These are phyloP conservation scores for Cordilura impudica DNA, from an alignment of 2,888 invertebrate species.

Conservation along the genomic window DNA sequence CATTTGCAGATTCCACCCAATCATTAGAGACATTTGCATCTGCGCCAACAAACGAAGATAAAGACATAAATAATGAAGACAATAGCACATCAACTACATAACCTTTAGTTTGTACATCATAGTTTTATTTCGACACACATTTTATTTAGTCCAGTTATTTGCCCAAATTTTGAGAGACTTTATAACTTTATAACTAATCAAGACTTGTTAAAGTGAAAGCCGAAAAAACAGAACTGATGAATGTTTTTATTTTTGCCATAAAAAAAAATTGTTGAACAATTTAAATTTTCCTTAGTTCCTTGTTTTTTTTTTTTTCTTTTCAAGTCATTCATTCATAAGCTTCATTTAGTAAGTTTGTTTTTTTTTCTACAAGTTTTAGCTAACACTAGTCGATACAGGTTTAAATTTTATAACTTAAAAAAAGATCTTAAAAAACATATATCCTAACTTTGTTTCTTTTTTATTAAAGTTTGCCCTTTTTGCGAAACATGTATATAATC, in stretches of 20 bases:
- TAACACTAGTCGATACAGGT: conserved; percentile 25
- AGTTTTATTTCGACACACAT: conserved; percentile 32
- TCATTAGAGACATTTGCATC: conserved; percentile 28
- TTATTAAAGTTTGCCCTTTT: not conserved
- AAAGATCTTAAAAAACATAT: not conserved
- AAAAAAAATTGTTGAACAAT: conserved; percentile 47
- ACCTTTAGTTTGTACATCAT: conserved; percentile 37
- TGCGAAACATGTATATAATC: conserved; percentile 25
- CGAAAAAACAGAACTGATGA: conserved; percentile 37
- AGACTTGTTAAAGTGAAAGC: conserved; percentile 32
- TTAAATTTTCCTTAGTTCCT: conserved; percentile 8
- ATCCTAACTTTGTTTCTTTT: not conserved
- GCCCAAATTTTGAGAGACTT: conserved; percentile 8
- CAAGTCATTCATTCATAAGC: not conserved
- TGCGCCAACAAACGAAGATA: conserved; percentile 3
- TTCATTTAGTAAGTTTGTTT: conserved; percentile 3
- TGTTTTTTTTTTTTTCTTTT: not conserved
- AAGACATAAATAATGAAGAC: conserved; percentile 6
- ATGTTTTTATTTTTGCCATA: conserved; percentile 43
- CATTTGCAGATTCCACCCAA: not conserved
- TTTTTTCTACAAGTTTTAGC: conserved; percentile 19
- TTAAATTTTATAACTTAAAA: conserved; percentile 29
- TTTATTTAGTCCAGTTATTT: conserved; percentile 15
- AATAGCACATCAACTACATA: conserved; percentile 47
- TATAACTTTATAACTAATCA: not conserved